Evolutionary conservation across 2,888 invertebrate species (phyloP), one percentile per base, ranked within the genome.

Genomic region (Blastobasis lacticolella): DNA sequence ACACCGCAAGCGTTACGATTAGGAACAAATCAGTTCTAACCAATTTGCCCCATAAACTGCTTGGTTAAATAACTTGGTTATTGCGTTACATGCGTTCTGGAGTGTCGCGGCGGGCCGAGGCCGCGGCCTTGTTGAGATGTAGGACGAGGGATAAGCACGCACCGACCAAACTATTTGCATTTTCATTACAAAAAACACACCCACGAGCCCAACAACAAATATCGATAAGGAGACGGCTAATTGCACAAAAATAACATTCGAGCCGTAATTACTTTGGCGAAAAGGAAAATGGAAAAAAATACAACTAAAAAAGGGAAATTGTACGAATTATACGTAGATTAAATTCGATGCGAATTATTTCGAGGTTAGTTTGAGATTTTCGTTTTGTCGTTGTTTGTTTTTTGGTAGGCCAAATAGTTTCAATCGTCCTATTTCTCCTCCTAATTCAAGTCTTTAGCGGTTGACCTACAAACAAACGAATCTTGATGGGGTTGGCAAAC

Each of bases 101-200:
- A 69, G 67, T 52, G 45, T 49, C 54, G 38, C 37, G 36, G 41
- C 38, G 52, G 58, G 67, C 66, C 75, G 76, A 75, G 80, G 81
- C 65, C 79, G 63, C 75, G 84, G 75, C 87, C 86, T 86, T 83
- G 78, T 67, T 53, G 53, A 83, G 85, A 87, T 86, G 81, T 88
- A 74, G 88, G 87, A 75, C 86, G 75, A 57, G 67, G 86, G 87
- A 87, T 86, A 86, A 86, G 75, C 75, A 77, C 78, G 75, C 75
- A 75, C 71, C 64, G 57, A 66, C 59, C 66, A 59, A 59, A 60
- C 71, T 71, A 86, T 88, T 87, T 85, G 79, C 87, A 88, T 87
- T 82, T 83, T 80, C 77, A 87, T 84, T 84, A 78, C 40, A 6
- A 40, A 40, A 40, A 6, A 10, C 9, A 42, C 7, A 6, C 36